Evolutionary conservation across 2,113 vertebrate genomes (phyloP), one percentile per base, ranked within the genome.

Genomic region (Cyprinodon variegatus): DNA sequence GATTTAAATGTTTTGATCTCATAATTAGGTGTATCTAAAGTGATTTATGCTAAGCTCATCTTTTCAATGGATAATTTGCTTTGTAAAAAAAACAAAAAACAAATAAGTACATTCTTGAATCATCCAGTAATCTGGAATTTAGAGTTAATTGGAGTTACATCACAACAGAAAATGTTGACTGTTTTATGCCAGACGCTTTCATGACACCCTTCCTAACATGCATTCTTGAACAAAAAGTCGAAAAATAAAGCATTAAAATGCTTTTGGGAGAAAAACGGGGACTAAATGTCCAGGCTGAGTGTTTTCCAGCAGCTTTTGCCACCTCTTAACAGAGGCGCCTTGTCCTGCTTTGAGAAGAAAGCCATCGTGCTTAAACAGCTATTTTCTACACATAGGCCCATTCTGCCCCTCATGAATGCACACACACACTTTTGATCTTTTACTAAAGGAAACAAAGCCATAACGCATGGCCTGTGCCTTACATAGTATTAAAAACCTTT

Each of bases 291-390:
- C 57, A 81, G 77, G 48, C 50, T 1, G 81, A 85, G 87, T 78
- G 83, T 76, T 89, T 90, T 88, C 87, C 87, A 79, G 46, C 61
- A 83, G 71, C 78, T 74, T 87, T 89, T 74, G 78, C n/a, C 75
- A 70, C 80, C 68, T 81, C 38, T 39, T 72, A 72, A 89, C 88
- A 90, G 86, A 88, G 84, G 63, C 43, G 72, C 81, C 81, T 89
- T 92, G 87, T 89, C 72, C 71, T 39, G 61, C 46, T 70, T 53
- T 57, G 37, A 76, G 72, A 81, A 61, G 75, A 80, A 78, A 61
- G 17, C 48, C 45, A 75, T 75, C 64, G 6, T 69, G 36, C 15
- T 67, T 74, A 81, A 77, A 61, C 38, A 50, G 62, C 61, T 50
- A 67, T 73, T 80, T 82, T 74, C 41, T 68, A 11, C 39, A 20